Base-by-base conservation (phyloP, 2,888 invertebrate genomes). In the Subacronicta megacephala region DNA sequence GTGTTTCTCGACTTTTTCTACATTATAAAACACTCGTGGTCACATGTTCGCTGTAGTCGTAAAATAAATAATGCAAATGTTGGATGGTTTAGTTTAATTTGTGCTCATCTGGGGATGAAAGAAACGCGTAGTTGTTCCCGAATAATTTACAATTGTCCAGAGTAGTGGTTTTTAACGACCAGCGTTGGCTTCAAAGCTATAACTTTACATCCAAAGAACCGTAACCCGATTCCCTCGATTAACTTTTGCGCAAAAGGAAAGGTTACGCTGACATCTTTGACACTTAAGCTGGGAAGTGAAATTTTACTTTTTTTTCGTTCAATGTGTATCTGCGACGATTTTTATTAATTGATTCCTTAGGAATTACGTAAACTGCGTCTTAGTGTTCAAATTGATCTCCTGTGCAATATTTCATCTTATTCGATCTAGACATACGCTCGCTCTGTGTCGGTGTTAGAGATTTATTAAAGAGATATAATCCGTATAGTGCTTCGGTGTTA, bases 1-100 rank as follows among this genome's bases (percentile, higher is more conserved):
- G 43, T 10, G 29, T 31, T 2, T 44, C 37, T 5, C 36, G 15
- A 49, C 29, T 62, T 72, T 37, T 47, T 38, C 37, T 7, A 50
- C 52, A 49, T 63, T 41, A 51, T 41, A 20, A 37, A 29, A 20
- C 20, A 35, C 31, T 45, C 31, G 51, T 18, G 54, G 56, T 55
- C 49, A 40, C 54, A 47, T 57, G 49, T 50, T 52, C 45, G 43
- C 45, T 38, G 42, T 7, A 33, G 13, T 52, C 44, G 50, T 62
- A 23, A 68, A 45, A 51, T 72, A 53, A 56, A 68, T 68, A 57
- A 68, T 62, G 33, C 23, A 38, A 55, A 55, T 41, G 37, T 49
- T 40, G 23, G 29, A 54, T n/a, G 37, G 38, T 26, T 37, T 62
- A 49, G 44, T 64, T 62, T 68, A 45, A 45, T 68, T 62, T 45